Percentiles rank a stretch among this genome's conserved stretches.
phyloP scores from a whole-genome alignment of 1,140 invertebrate genomes.

The Delia radicum region DNA sequence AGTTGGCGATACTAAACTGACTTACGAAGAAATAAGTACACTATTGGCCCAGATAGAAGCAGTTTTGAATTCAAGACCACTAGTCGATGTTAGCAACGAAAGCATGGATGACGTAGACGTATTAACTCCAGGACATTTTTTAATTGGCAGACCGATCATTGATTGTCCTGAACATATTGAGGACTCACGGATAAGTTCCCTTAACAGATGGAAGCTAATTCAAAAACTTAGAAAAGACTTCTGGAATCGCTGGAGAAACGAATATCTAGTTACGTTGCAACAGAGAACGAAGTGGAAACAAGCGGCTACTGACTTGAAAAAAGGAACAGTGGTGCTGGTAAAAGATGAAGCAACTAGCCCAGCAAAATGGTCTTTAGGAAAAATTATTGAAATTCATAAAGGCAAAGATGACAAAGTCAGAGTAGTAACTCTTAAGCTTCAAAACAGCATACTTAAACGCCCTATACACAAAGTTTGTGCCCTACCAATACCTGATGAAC shows the following conservation, averaged over 20 bases:
- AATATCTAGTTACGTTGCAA: conserved; percentile 42
- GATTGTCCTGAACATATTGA: conserved; percentile 31
- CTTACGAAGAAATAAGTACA: conserved; percentile 41
- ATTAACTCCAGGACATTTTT: conserved; percentile 43
- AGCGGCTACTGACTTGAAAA: conserved; percentile 13
- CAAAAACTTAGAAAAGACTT: conserved; percentile 39
- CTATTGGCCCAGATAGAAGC: conserved; percentile 38
- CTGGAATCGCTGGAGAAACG: conserved; percentile 39
- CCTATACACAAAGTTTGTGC: conserved; percentile 23
- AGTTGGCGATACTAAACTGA: conserved; percentile 28
- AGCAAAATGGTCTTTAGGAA: conserved; percentile 34
- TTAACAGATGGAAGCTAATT: conserved; percentile 37
- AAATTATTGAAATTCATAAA: conserved; percentile 30
- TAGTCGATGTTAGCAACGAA: neutral
- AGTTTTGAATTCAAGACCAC: conserved; percentile 38
- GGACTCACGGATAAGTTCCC: conserved; percentile 23
- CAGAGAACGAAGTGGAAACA: conserved; percentile 37
- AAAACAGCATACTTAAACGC: neutral
- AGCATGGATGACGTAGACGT: conserved; percentile 27
- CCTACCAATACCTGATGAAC: neutral
- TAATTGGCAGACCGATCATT: conserved; percentile 34
- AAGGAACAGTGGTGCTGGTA: conserved; percentile 35
- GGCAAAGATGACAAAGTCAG: conserved; percentile 38
- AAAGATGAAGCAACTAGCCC: conserved; percentile 35
- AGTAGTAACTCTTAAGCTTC: conserved; percentile 32